Conservation (phyloP, 2,113 vertebrate genomes). For the Gorsachius goisagi region DNA sequence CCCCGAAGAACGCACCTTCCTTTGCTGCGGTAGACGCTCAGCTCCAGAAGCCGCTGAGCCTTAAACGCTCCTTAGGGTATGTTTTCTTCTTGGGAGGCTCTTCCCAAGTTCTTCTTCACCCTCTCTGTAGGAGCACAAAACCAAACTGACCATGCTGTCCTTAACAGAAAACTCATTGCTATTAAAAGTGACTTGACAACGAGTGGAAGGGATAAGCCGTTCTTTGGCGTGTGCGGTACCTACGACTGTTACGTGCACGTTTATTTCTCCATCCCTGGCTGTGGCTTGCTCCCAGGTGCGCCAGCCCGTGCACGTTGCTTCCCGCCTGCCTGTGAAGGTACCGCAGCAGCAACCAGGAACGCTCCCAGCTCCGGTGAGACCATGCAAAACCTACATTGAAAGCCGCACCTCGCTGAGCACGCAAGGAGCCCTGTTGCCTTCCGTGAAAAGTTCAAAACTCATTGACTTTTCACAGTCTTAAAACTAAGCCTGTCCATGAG, state of each 20-base stretch:
- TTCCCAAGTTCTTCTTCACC: background rate
- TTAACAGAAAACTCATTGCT: background rate
- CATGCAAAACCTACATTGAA: rapidly evolving
- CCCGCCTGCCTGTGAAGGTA: background rate
- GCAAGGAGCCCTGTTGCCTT: background rate
- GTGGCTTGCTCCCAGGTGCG: rapidly evolving
- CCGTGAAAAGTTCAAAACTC: background rate
- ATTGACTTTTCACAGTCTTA: rapidly evolving
- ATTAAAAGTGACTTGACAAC: background rate
- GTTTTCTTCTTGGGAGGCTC: background rate
- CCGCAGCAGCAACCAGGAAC: background rate
- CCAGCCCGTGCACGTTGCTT: rapidly evolving
- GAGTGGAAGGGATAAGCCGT: background rate
- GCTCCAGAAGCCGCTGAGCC: background rate
- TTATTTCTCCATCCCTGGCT: background rate
- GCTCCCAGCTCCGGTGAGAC: background rate
- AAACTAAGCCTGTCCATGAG: rapidly evolving
- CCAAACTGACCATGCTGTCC: background rate
- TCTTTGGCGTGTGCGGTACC: no score
- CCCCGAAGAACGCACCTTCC: background rate
- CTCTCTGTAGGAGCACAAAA: background rate
- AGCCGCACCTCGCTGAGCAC: background rate
- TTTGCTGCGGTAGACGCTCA: background rate
- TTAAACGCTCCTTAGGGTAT: rapidly evolving
- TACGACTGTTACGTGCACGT: rapidly evolving